Evolutionary conservation across 92 coral and sea anemone genomes (phyloP).

Genomic region (Scolanthus callimorphus): DNA sequence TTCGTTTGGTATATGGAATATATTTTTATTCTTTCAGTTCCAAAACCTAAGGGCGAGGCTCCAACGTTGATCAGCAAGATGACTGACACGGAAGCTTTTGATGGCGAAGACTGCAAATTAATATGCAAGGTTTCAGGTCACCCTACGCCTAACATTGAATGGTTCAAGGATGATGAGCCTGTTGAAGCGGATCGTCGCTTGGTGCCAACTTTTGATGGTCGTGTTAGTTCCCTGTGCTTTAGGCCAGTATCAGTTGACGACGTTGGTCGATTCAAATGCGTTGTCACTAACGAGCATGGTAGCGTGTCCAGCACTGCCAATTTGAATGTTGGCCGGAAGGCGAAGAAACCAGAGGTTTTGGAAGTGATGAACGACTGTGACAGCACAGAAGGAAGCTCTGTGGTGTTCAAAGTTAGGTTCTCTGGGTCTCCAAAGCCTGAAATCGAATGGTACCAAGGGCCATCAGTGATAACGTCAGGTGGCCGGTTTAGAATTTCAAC

Average conservation of each 20-base stretch:
- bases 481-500: slow-evolving; percentile 69
- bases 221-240: slow-evolving; percentile 30
- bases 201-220: slow-evolving; percentile 48
- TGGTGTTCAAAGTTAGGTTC: slow-evolving; percentile 65
- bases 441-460: slow-evolving; percentile 88
- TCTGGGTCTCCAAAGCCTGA: slow-evolving; percentile 80
- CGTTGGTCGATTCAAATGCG: slow-evolving; percentile 62
- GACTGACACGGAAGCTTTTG: slow-evolving; percentile 44
- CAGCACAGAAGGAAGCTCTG: slow-evolving; percentile 40
- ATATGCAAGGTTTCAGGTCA: slow-evolving; percentile 52
- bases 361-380: slow-evolving; percentile 42
- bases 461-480: slow-evolving; percentile 50
- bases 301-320: slow-evolving; percentile 60
- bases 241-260: slow-evolving; percentile 39
- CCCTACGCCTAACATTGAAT: slow-evolving; percentile 69
- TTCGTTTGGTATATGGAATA: too few relatives aligned
- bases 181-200: slow-evolving; percentile 35
- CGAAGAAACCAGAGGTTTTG: slow-evolving; percentile 45
- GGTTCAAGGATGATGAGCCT: slow-evolving; percentile 66
- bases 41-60: slow-evolving; percentile 47
- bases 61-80: slow-evolving; percentile 48
- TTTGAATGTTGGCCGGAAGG: slow-evolving; percentile 49
- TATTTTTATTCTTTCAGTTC: slow-evolving; percentile 8
- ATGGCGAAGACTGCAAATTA: slow-evolving; percentile 57
- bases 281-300: slow-evolving; percentile 55